Percentiles rank a stretch among this genome's conserved stretches.
These are phyloP conservation scores for Larimichthys polyactis DNA, from an alignment of 2,113 vertebrate species.

Conservation along the genomic window DNA sequence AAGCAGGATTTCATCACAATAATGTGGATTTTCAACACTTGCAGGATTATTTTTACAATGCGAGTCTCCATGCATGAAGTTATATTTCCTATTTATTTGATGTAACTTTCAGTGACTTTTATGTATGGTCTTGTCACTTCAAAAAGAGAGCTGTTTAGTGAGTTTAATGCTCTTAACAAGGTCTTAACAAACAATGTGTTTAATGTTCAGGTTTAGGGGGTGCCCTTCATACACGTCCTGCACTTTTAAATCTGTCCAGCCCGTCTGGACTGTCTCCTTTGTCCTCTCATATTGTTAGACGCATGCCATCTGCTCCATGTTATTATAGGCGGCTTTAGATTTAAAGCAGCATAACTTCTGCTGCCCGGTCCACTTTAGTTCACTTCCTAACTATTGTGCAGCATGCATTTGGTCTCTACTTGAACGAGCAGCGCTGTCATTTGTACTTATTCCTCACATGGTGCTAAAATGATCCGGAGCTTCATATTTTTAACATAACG, in stretches of 20 bases:
- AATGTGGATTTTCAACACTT: background rate
- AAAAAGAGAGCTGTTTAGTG: constrained; percentile 7
- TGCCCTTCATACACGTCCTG: constrained; percentile 31
- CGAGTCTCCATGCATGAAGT: background rate
- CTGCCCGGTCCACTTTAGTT: background rate
- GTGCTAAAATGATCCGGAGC: too few species aligned
- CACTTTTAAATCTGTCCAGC: constrained; percentile 63
- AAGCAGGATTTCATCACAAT: background rate
- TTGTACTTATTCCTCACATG: too few species aligned
- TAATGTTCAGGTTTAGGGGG: constrained; percentile 24
- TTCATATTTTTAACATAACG: constrained; percentile 4
- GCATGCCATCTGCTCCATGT: constrained; percentile 79
- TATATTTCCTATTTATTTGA: background rate
- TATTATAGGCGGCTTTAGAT: constrained; percentile 64
- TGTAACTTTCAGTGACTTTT: background rate
- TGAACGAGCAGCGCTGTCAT: background rate
- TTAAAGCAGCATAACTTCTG: constrained; percentile 35
- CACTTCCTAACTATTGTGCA: background rate
- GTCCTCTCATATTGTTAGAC: constrained; percentile 59
- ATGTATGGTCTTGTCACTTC: background rate
- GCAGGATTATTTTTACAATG: background rate
- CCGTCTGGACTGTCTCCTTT: constrained; percentile 75
- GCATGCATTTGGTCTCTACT: background rate
- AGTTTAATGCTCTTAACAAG: constrained; percentile 67
- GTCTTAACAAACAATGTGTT: constrained; percentile 58